Conservation (phyloP, 2,113 vertebrate genomes). For the Sylvia atricapilla region DNA sequence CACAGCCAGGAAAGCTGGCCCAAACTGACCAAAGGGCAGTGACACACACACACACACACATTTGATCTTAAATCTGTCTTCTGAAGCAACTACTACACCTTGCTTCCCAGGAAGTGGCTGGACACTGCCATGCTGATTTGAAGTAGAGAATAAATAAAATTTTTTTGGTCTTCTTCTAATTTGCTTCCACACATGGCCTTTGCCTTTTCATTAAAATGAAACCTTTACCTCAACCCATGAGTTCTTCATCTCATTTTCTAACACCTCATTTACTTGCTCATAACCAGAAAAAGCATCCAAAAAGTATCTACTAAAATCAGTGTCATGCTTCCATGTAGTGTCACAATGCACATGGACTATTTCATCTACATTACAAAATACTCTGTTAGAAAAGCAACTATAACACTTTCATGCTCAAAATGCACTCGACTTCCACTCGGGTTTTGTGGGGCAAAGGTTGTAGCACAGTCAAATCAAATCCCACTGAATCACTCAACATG, state of each 20-base stretch:
- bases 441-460: neutral
- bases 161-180: neutral
- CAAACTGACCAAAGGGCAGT: neutral
- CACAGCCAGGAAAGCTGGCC: neutral
- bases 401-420: neutral
- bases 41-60: neutral
- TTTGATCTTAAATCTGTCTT: neutral
- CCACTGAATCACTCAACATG: neutral
- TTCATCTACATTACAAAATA: neutral
- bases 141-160: neutral
- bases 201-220: neutral
- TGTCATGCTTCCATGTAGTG: neutral
- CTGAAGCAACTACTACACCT: neutral
- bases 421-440: neutral
- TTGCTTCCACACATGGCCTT: neutral
- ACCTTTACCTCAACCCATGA: neutral
- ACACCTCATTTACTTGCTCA: neutral
- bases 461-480: neutral
- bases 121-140: neutral
- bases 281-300: neutral
- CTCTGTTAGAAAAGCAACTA: neutral
- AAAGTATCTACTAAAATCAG: neutral
- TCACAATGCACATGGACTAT: neutral
- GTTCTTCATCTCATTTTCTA: neutral
- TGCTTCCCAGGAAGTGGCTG: neutral